A percentile compares a stretch with the other conserved stretches of the same genome.
Evolutionary conservation across 2,113 vertebrate genomes (phyloP).

Genomic region (Cyrtonyx montezumae): DNA sequence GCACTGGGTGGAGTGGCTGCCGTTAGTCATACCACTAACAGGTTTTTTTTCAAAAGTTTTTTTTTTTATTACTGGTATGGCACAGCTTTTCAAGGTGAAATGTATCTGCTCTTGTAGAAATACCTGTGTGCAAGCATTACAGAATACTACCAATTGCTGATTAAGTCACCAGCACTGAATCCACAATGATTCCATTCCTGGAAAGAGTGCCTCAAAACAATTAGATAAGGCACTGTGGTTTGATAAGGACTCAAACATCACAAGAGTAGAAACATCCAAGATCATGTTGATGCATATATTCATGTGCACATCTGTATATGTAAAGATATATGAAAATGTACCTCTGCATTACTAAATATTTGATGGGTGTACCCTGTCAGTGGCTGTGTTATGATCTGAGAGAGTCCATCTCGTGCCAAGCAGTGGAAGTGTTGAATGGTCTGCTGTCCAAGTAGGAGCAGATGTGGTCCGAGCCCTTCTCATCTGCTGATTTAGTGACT

Average conservation of each 20-base stretch:
- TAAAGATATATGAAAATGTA: not conserved
- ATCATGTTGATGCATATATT: not conserved
- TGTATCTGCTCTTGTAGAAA: not conserved
- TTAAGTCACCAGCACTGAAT: not conserved
- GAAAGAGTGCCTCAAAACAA: not conserved
- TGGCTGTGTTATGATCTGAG: not conserved
- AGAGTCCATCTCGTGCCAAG: not conserved
- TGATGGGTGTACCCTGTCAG: not conserved
- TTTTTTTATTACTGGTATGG: not conserved
- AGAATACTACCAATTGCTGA: not conserved
- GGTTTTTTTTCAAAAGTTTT: slow-evolving; percentile 17
- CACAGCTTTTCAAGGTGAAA: not conserved
- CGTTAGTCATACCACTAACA: slow-evolving; percentile 58
- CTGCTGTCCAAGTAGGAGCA: not conserved
- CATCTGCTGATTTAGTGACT: not conserved
- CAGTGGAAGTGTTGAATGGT: not conserved
- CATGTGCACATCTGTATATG: not conserved
- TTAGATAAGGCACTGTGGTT: not conserved
- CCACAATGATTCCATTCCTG: not conserved
- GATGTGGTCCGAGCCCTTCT: not conserved
- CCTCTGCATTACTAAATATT: not conserved
- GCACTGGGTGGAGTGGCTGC: slow-evolving; percentile 65
- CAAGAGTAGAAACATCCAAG: not conserved
- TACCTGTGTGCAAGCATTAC: not conserved
- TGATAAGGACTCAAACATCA: not conserved